Evolutionary conservation across 2,113 vertebrate species (phyloP).

Genomic region (Urocolius indicus): DNA sequence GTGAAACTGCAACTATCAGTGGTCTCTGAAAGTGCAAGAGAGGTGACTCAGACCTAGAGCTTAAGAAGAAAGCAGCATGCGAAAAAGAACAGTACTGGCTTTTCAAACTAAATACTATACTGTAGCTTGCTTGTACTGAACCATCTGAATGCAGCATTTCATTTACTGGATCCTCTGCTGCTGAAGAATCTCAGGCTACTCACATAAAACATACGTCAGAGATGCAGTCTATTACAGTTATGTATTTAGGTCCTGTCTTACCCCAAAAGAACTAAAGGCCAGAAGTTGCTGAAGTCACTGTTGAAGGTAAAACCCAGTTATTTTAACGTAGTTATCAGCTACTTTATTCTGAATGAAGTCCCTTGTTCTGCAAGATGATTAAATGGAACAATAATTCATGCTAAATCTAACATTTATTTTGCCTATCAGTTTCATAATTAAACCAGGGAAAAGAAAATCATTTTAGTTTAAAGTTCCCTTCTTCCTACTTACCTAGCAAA

Average conservation of each 20-base stretch:
- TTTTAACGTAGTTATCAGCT: background rate
- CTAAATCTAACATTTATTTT: background rate
- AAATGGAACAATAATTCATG: background rate
- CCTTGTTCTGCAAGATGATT: background rate
- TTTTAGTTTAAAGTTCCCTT: background rate
- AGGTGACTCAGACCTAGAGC: rapidly evolving
- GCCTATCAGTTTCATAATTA: background rate
- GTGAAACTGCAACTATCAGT: background rate
- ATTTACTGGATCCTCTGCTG: background rate
- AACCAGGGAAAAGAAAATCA: background rate
- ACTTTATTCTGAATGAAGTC: background rate
- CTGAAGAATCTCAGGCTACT: background rate
- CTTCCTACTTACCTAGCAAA: constrained; percentile 90
- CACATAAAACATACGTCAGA: background rate
- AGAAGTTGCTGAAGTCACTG: background rate
- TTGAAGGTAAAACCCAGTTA: background rate
- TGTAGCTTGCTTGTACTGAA: background rate
- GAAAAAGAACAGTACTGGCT: background rate
- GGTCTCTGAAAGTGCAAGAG: background rate
- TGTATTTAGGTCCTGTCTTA: background rate
- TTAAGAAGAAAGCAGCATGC: background rate
- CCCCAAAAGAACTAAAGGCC: background rate
- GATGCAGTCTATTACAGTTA: background rate
- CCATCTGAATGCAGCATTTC: background rate
- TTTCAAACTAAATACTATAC: background rate